These are phyloP conservation scores for Mustela lutreola DNA, from an alignment of 2,113 vertebrate genomes.

Conservation along the genomic window DNA sequence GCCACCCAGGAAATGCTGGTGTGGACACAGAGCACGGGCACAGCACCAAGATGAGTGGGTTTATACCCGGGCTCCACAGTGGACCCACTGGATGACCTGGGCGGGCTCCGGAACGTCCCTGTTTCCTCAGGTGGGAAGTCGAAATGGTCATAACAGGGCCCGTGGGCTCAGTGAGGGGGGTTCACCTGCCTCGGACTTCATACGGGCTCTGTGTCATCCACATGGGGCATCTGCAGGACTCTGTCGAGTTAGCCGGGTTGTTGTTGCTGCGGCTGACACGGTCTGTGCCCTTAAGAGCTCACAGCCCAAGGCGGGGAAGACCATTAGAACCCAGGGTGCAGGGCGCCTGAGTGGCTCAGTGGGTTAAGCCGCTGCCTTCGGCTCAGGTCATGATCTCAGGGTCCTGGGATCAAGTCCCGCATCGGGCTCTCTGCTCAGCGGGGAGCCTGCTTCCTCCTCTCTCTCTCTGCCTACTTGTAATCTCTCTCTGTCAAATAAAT, in stretches of 20 bases:
- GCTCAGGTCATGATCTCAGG: no score
- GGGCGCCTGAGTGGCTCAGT: no score
- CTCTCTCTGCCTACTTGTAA: no score
- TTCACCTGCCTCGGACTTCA: background rate
- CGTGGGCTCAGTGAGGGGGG: background rate
- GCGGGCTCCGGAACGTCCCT: background rate
- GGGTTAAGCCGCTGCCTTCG: no score
- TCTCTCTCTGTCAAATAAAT: no score
- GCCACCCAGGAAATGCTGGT: background rate
- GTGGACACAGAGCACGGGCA: background rate
- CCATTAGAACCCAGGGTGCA: background rate
- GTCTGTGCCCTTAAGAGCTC: background rate
- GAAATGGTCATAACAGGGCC: background rate
- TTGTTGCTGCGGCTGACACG: background rate
- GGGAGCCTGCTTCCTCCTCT: no score
- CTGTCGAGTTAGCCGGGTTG: accelerated
- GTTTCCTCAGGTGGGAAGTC: background rate
- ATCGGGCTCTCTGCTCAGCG: no score
- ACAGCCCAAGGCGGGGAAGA: background rate
- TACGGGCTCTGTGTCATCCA: background rate
- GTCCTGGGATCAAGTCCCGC: no score
- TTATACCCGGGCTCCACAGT: accelerated
- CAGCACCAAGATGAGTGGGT: background rate
- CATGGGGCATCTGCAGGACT: background rate
- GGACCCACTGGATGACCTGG: background rate